Base-by-base conservation (phyloP, 2,888 invertebrate species). In the Stegophylla sp. region DNA sequence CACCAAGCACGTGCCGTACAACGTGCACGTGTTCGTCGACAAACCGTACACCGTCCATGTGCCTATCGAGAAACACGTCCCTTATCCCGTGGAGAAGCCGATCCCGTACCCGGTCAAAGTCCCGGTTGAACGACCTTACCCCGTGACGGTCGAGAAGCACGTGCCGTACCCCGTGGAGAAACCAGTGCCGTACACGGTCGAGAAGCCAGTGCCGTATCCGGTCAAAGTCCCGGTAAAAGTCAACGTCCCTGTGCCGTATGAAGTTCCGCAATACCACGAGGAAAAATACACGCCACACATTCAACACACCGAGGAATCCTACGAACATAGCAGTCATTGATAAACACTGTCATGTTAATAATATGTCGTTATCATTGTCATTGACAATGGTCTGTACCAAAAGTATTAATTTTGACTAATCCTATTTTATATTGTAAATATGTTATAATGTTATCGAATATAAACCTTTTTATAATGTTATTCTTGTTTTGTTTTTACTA, bases 161-260 rank as follows among this genome's bases (percentile, higher is more conserved):
- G 91, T 93, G 74, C 92, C 93, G 1, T 92, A 92, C 86, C 84
- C 92, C 82, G 84, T 82, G 1, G 93, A 93, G 83, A 93, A 93
- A 86, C 92, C 91, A 61, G 92, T 93, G 83, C 93, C 93, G 28
- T 91, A 91, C 84, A 89, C 89, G 72, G 92, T 94, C 4, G 93
- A 93, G 85, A 92, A 93, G 34, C 92, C 90, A 13, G 90, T 91
- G 64, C 84, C 85, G 66, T 84, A 84, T 53, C 92, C 92, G 34
- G 92, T 94, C 10, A 93, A 93, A 86, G 92, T 93, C 34, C 92
- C 90, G 13, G 76, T 81, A 45, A 82, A 83, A 59, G 82, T 84
- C 13, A 83, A 82, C 15, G 84, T 84, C 17, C 83, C 83, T 26
- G 82, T 83, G 7, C 84, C 84, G 20, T 51, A 51, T n/a, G 7